Evolutionary conservation across 2,113 vertebrate genomes (phyloP), one percentile per base, ranked within the genome.

Genomic region (Oreochromis spilurus): DNA sequence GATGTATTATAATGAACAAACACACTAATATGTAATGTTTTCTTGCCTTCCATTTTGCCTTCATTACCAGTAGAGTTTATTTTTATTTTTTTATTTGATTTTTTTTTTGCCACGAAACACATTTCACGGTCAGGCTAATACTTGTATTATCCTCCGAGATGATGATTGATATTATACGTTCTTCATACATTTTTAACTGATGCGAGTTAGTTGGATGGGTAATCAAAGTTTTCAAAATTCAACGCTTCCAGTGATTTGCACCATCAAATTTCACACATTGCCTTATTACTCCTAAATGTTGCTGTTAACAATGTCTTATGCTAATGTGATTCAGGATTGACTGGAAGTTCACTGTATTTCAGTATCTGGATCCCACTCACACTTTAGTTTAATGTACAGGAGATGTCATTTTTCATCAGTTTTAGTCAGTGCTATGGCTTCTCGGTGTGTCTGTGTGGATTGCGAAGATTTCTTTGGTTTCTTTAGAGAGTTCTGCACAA

Each of bases 211-310:
- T 48, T 83, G 4, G 48, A 0, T 62, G 55, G 38, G 26, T 81
- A 16, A 82, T 77, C 19, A 21, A 8, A 55, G 14, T 82, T 26
- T 83, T 34, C 77, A 13, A 85, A 24, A 91, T 80, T 17, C 70
- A 81, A 85, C 79, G 81, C 91, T 94, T 89, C 88, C 90, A 65
- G n/a, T 84, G 48, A 86, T 75, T 88, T 90, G 29, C 58, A 84
- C 24, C 62, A 29, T 90, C 21, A 79, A 75, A 2, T 88, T 87
- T 89, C 55, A 91, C 83, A 82, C 52, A 81, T 62, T 82, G 89
- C 88, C 88, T 91, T 90, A 55, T 92, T 91, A 67, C 7, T 31
- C 6, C 9, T 55, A 78, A 89, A 78, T 90, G 53, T 89, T 60
- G 26, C 24, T 79, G 21, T 60, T 40, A 78, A 81, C 4, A 53